A percentile compares a stretch with the other conserved stretches of the same genome.
Evolutionary conservation across 2,797 vertebrate species (phyloP).

Genomic region (Tinamus major): DNA sequence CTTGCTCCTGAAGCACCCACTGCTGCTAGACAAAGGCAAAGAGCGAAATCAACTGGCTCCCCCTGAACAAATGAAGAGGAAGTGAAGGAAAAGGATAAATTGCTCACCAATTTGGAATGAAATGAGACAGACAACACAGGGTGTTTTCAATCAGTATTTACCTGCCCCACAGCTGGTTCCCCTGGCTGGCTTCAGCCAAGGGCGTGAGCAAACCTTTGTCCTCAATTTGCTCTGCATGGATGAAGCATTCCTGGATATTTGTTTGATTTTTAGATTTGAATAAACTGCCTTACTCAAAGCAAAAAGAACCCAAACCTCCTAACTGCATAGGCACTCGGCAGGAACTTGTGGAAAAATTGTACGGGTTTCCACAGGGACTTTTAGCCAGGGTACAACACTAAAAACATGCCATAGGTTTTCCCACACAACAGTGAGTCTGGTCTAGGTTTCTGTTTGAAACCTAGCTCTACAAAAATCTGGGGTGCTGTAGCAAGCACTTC

Average conservation of each 20-base stretch:
- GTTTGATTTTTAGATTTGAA: constrained; percentile 30
- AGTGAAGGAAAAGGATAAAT: neutral
- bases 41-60: neutral
- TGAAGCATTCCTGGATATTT: neutral
- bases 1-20: fast-evolving
- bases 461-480: neutral
- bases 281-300: neutral
- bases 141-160: neutral
- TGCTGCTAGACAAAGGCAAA: neutral
- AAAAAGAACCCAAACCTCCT: neutral
- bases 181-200: neutral
- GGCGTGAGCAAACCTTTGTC: constrained; percentile 14
- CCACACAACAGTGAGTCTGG: neutral
- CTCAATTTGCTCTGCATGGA: neutral
- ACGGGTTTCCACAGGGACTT: neutral
- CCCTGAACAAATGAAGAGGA: constrained; percentile 5
- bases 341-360: neutral
- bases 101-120: neutral
- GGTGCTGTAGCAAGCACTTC: neutral
- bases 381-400: fast-evolving
- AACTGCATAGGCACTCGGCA: neutral
- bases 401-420: neutral
- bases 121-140: neutral
- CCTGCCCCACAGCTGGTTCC: neutral
- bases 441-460: neutral